Evolutionary conservation across 23 tunicate species (phyloP).

Genomic region (Ciona savignyi): DNA sequence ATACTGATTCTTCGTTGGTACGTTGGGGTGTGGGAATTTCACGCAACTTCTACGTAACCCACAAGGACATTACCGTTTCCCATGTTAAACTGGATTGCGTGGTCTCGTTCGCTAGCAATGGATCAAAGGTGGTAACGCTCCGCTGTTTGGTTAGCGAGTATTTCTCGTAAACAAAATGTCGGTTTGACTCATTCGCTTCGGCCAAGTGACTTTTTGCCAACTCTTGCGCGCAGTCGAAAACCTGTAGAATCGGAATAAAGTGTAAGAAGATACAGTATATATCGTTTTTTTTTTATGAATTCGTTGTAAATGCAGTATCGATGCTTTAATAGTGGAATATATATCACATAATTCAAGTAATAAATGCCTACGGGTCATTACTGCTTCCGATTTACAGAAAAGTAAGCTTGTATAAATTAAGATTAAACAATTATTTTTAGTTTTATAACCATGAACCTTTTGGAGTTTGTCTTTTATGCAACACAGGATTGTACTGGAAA

Average conservation of each 20-base stretch:
- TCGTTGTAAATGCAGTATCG: no score
- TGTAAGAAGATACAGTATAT: no score
- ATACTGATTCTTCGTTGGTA: not conserved
- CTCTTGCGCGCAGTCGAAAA: not conserved
- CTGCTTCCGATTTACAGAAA: no score
- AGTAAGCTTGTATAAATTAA: no score
- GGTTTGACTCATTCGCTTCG: not conserved
- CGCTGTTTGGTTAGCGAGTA: slow-evolving; percentile 1
- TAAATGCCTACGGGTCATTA: no score
- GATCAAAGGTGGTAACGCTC: not conserved
- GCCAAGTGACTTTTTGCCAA: not conserved
- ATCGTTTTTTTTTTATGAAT: no score
- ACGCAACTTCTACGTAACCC: not conserved
- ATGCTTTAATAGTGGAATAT: no score
- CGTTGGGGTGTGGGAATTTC: not conserved
- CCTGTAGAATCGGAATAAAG: no score
- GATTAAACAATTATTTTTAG: no score
- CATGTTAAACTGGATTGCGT: not conserved
- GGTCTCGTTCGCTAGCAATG: not conserved
- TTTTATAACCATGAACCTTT: no score
- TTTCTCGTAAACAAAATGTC: slow-evolving; percentile 4
- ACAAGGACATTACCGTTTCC: not conserved
- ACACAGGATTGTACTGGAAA: not conserved
- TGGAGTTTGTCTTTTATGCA: not conserved
- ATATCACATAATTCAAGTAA: no score